Base-by-base conservation (phyloP, 2,797 vertebrate species). In the Nannoperca obscura region DNA sequence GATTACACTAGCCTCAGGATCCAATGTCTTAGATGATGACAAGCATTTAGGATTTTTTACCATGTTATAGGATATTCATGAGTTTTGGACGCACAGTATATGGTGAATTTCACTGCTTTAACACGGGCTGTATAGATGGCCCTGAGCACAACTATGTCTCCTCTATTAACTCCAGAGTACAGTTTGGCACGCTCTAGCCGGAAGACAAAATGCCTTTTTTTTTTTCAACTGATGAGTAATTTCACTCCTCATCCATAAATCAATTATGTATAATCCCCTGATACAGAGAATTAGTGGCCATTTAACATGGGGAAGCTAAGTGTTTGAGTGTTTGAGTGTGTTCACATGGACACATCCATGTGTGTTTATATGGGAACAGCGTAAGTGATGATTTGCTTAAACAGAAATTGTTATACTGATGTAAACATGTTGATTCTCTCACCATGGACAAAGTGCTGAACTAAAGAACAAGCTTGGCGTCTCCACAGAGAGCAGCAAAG, bases 191-290 rank as follows among this genome's bases (percentile, higher is more conserved):
- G 7, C 74, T 86, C 59, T 32, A 80, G 81, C 64, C 62, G 19
- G 74, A 84, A 86, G 78, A 88, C 78, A 85, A 85, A 87, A 83
- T 75, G 58, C 60, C 38, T 70, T 78, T 91, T 90, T 85, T 85
- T 27, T 82, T 86, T 85, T 85, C 84, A 62, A 76, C 80, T 88
- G 88, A 93, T 92, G 89, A 94, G 88, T 89, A 91, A 93, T 93
- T 94, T 91, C 89, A 91, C 89, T 91, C 85, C 81, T 91, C 76
- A 71, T 89, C 94, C 92, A 92, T 91, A 85, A 95, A 95, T 95
- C 93, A 96, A 94, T 94, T 93, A 95, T 95, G 93, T 93, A 94
- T 89, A 84, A 93, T 94, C 93, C 94, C 91, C 84, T 78, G 92
- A 93, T 92, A 88, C 88, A 91, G 90, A 91, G 90, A 93, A 93